Evolutionary conservation across 2,888 invertebrate species (phyloP), one percentile per base, ranked within the genome.

Genomic region (Aporophyla lueneburgensis): DNA sequence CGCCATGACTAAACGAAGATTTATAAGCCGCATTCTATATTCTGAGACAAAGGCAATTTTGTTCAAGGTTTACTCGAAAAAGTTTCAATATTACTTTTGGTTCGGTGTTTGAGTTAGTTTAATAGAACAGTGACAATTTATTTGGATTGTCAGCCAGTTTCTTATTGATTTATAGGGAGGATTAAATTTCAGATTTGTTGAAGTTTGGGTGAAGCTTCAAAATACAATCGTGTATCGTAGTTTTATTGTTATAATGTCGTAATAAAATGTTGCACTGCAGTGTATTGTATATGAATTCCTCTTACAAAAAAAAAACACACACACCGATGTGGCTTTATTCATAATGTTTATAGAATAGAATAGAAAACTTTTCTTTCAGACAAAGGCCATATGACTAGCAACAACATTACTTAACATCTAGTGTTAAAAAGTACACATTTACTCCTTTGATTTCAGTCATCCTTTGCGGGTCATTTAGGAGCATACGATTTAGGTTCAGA

Each of bases 21-120:
- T 87, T 87, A 88, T 88, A 88, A 53, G 58, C 73, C 66, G 49
- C 76, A 74, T 75, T 80, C 62, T 83, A 79, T 83, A 81, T 81
- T 69, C 80, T 88, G 49, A 84, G 87, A 87, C 86, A 83, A 83
- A 87, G 73, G 73, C 80, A 87, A 88, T 88, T 88, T 78, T 75
- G 86, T 65, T 65, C 87, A 87, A 88, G 88, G 87, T 67, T 83
- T 46, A 53, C 68, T 59, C 72, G 71, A 74, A 87, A 84, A 88
- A 85, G 70, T 88, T 87, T 72, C 63, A 71, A 74, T 75, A 82
- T 84, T 80, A 85, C 78, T 83, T 85, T 81, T 79, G 43, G 75
- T 62, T 71, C 71, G 61, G 61, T 68, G 58, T 83, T 84, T 74
- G 66, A 80, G 68, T 77, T 72, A 71, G 72, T 79, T 75, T 77